Evolutionary conservation across 2,797 vertebrate species (phyloP).

Genomic region (Meriones psammophilus): DNA sequence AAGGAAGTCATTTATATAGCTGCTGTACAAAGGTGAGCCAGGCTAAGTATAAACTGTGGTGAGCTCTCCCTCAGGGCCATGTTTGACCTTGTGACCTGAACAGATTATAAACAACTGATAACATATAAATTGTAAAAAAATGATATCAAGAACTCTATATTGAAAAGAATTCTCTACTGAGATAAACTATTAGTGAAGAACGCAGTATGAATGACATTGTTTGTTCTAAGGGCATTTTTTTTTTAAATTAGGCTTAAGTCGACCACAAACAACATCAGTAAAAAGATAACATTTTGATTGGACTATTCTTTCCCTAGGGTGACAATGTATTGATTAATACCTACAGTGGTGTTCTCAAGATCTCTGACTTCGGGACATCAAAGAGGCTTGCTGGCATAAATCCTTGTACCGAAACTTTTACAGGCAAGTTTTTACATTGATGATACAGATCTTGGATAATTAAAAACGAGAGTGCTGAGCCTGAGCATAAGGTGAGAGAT

Average conservation of each 20-base stretch:
- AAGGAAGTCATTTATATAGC: not conserved
- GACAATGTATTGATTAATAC: constrained; percentile 99
- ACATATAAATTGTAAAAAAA: constrained; percentile 13
- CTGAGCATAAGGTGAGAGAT: constrained; percentile 40
- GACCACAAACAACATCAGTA: not conserved
- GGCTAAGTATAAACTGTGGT: not conserved
- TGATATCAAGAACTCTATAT: not conserved
- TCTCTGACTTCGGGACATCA: constrained; percentile 99
- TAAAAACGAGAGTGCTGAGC: constrained; percentile 59
- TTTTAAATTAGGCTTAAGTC: constrained; percentile 6
- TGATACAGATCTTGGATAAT: constrained; percentile 64
- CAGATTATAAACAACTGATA: not conserved
- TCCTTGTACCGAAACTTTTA: constrained; percentile 99
- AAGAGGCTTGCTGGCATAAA: constrained; percentile 99
- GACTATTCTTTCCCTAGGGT: constrained; percentile 90
- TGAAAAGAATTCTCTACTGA: not conserved
- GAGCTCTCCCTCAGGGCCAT: not conserved
- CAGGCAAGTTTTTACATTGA: constrained; percentile 90
- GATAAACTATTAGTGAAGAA: not conserved
- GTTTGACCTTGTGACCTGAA: not conserved
- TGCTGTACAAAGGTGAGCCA: no score
- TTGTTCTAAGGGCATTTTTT: not conserved
- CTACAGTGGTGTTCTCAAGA: constrained; percentile 99
- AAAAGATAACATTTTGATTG: constrained; percentile 50
- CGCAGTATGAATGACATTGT: not conserved